Base-by-base conservation (phyloP, 2,113 vertebrate species). In the Lasiurus cinereus region DNA sequence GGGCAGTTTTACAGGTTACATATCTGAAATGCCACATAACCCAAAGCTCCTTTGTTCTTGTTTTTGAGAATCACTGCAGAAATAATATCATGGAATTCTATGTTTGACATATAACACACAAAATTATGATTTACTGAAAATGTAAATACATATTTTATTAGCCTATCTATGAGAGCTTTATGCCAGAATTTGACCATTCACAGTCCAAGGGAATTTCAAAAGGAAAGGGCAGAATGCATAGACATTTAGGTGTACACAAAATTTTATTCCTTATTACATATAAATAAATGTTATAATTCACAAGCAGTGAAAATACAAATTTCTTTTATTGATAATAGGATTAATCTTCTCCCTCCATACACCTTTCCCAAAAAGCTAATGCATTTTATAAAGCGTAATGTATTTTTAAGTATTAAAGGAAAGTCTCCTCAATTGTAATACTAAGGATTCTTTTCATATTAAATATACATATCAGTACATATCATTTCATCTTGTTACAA, bases 241-340 rank as follows among this genome's bases (percentile, higher is more conserved):
- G 29, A 27, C 14, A 62, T 82, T 80, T 79, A 70, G 18, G 12
- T 46, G 3, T 85, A 91, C 16, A 92, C 69, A 96, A 91, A 96
- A 69, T 22, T 94, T 31, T 88, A 80, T 12, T 15, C 9, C 52
- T 3, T 22, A 31, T 56, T 88, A 74, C 16, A 67, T 86, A 0
- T 66, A 52, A 94, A 87, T 90, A 73, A 56, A 88, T 82, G 10
- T 95, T 96, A 43, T 52, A 94, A 93, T 90, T 83, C 4, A 64
- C 83, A 94, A 84, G 56, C 91, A 15, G 33, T 77, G 86, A 96
- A 89, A 95, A 83, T 93, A 13, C 96, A 39, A 77, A 52, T 4
- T 43, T 90, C 13, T 85, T 90, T 73, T 74, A 88, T 39, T 77
- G 16, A 52, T 92, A 84, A 48, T 39, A 90, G 19, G 50, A 88